phyloP scores from a whole-genome alignment of 2,888 invertebrate species.

The Erannis defoliaria region DNA sequence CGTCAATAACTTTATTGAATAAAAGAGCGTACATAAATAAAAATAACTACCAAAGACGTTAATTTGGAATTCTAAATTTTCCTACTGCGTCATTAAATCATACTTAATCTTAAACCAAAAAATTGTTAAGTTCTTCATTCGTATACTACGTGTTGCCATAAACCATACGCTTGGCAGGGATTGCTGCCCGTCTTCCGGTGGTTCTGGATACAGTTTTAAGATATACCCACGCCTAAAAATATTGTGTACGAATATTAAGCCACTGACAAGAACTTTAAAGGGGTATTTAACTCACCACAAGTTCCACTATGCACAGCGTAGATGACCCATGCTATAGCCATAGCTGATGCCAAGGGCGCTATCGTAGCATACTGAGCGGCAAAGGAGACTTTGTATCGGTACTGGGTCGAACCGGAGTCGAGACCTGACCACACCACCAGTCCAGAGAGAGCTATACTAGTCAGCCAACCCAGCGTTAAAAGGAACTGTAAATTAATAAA shows the following conservation, averaged over 20 bases:
- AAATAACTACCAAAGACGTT: background rate
- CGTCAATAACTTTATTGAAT: slow-evolving; percentile 1
- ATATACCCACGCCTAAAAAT: no score
- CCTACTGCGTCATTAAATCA: background rate
- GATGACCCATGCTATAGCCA: slow-evolving; percentile 88
- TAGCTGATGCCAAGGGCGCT: slow-evolving; percentile 87
- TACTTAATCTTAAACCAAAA: background rate
- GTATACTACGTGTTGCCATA: no score
- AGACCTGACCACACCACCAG: slow-evolving; percentile 88
- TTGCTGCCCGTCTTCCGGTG: no score
- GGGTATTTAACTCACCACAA: slow-evolving; percentile 70
- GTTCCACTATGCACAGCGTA: slow-evolving; percentile 87
- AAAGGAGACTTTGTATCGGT: slow-evolving; percentile 86
- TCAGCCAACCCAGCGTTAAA: slow-evolving; percentile 84
- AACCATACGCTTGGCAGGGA: no score
- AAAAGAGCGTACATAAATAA: slow-evolving; percentile 3
- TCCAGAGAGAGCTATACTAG: slow-evolving; percentile 72
- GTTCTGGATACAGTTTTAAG: no score
- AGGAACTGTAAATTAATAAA: slow-evolving; percentile 70
- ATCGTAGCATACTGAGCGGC: slow-evolving; percentile 89
- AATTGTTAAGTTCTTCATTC: no score
- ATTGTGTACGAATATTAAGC: no score
- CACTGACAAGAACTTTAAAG: no score
- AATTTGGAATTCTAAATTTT: background rate
- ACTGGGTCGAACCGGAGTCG: slow-evolving; percentile 86